Evolutionary conservation across 2,888 invertebrate genomes (phyloP).

Genomic region (Netelia fuscicornis): DNA sequence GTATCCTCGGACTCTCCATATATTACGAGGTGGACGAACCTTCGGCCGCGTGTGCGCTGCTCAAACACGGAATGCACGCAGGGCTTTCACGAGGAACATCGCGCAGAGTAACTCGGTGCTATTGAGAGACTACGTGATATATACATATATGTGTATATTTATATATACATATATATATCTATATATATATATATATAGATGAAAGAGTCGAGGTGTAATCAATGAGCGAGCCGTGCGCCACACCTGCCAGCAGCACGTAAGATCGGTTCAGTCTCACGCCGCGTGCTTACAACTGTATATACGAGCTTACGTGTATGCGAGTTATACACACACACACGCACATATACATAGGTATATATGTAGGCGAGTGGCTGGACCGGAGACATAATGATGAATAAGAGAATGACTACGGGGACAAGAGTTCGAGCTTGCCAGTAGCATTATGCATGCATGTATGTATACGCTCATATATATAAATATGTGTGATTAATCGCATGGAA

Average conservation of each 20-base stretch:
- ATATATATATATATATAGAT: not conserved
- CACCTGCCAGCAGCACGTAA: slow-evolving; percentile 59
- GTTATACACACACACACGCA: not conserved
- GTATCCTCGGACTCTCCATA: not conserved
- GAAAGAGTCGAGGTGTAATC: slow-evolving; percentile 51
- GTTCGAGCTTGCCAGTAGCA: slow-evolving; percentile 30
- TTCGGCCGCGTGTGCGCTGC: slow-evolving; percentile 14
- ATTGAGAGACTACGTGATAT: not conserved
- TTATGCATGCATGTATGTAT: slow-evolving; percentile 7
- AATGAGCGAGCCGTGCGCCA: slow-evolving; percentile 60
- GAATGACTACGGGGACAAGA: slow-evolving; percentile 29
- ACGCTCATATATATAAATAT: not conserved
- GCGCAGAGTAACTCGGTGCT: not conserved
- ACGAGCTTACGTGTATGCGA: not conserved
- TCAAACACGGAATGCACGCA: no score
- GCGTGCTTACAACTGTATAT: slow-evolving; percentile 5
- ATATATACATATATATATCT: not conserved
- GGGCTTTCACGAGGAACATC: slow-evolving; percentile 8
- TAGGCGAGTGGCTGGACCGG: slow-evolving; percentile 33
- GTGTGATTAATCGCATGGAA: not conserved
- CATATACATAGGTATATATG: not conserved
- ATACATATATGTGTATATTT: not conserved
- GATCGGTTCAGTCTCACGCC: slow-evolving; percentile 62
- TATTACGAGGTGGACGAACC: slow-evolving; percentile 44
- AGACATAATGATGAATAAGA: slow-evolving; percentile 48